Evolutionary conservation across 2,113 vertebrate genomes (phyloP), one percentile per base, ranked within the genome.

Genomic region (Misgurnus mizolepis): DNA sequence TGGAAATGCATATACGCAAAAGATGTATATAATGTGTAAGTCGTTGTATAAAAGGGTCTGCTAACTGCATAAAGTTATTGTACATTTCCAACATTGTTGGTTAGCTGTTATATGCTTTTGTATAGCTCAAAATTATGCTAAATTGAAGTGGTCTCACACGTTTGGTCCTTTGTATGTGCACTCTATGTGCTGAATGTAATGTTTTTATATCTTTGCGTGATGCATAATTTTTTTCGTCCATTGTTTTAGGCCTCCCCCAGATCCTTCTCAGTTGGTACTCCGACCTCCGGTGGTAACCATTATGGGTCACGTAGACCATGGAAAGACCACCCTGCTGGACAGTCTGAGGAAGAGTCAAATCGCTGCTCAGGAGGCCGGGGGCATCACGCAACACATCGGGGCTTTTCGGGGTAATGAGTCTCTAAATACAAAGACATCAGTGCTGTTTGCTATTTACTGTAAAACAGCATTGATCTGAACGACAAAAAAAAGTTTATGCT

Each of bases 241-340:
- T 17, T 53, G 7, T 56, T 66, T 18, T 82, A 99, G 97, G 70
- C 94, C 93, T 1, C 94, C 90, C 1, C 90, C 94, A 39, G 95
- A 96, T 80, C 93, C 92, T 6, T 74, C 93, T 58, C 47, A 80
- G 0, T 89, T 98, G 87, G 91, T 84, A 47, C 76, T 90, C 0
- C 93, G 95, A 7, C 95, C 94, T 55, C 95, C 98, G 0, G 94
- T 99, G 76, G 95, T 99, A 71, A 99, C 98, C 40, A 96, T 99
- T 85, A 94, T 99, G 96, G 98, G 98, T 45, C 98, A 99, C 0
- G 97, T 99, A 67, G 98, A 99, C 82, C 97, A 99, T 18, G 97
- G 98, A 7, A 99, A 99, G 85, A 99, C 97, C 0, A 98, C 97
- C 0, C 89, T 99, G 53, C 94, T 99, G 78, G 97, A 99, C 93